These are phyloP conservation scores for Leptinotarsa peninsularis DNA, from an alignment of 2,888 invertebrate species.

Conservation along the genomic window DNA sequence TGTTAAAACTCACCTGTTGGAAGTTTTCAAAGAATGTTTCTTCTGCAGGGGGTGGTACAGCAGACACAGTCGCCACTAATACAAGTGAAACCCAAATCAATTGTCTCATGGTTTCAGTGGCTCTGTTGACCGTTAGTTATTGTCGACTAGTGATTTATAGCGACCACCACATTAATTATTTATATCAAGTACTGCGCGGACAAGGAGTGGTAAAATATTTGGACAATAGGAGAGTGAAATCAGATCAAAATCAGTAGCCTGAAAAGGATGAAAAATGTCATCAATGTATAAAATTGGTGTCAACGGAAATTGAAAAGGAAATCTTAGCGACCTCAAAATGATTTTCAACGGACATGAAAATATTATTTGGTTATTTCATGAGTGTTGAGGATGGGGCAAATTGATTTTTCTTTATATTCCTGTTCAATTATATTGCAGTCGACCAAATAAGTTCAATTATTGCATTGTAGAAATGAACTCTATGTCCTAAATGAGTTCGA, in stretches of 20 bases:
- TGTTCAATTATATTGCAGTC: too few species aligned
- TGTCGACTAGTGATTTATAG: constrained; percentile 9
- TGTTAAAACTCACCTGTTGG: not conserved
- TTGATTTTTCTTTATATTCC: too few species aligned
- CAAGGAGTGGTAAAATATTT: constrained; percentile 23
- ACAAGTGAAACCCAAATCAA: constrained; percentile 7
- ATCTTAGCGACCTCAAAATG: constrained; percentile 14
- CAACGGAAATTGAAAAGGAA: constrained; percentile 6
- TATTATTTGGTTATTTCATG: too few species aligned
- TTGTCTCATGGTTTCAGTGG: constrained; percentile 20
- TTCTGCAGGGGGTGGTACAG: constrained; percentile 14
- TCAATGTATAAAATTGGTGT: constrained; percentile 23
- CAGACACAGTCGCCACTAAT: constrained; percentile 2
- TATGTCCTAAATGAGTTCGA: too few species aligned
- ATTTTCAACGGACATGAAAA: not conserved
- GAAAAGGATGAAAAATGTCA: constrained; percentile 32
- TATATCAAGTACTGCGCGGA: constrained; percentile 17
- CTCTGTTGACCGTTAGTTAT: constrained; percentile 12
- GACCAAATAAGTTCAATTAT: too few species aligned
- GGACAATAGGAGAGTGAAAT: constrained; percentile 27
- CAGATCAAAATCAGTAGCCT: constrained; percentile 25
- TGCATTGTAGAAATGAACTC: too few species aligned
- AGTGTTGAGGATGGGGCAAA: too few species aligned
- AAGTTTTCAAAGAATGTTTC: not conserved
- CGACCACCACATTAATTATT: constrained; percentile 24